phyloP scores from a whole-genome alignment of 2,113 vertebrate genomes.

The Meles meles region DNA sequence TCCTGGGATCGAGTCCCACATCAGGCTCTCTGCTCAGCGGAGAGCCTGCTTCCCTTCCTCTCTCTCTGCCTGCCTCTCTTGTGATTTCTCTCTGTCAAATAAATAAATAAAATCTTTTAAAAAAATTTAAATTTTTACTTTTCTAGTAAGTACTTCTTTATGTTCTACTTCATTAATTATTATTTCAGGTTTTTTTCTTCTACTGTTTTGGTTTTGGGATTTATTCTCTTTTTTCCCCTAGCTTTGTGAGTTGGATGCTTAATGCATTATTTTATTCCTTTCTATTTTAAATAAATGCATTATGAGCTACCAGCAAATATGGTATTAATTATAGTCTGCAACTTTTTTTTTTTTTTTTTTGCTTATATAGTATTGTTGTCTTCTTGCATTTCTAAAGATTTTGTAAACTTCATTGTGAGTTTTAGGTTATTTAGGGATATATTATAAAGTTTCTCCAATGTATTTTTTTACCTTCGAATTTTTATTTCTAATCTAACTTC shows the following conservation, averaged over 20 bases:
- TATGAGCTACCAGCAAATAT: neutral
- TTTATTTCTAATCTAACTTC: neutral
- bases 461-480: neutral
- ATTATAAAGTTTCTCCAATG: neutral
- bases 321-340: neutral
- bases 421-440: neutral
- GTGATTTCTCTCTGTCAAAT: no score
- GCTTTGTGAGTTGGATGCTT: neutral
- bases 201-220: neutral
- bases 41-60: no score
- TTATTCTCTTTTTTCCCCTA: neutral
- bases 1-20: no score
- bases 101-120: no score
- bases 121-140: neutral
- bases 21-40: no score
- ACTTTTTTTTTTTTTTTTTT: neutral
- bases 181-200: neutral
- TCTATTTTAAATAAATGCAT: neutral
- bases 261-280: neutral
- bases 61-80: no score
- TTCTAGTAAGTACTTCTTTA: neutral
- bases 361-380: neutral
- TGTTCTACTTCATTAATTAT: neutral
- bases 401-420: neutral
- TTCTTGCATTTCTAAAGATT: neutral